These are phyloP conservation scores for Camelus bactrianus DNA, from an alignment of 2,113 vertebrate genomes.

Conservation along the genomic window DNA sequence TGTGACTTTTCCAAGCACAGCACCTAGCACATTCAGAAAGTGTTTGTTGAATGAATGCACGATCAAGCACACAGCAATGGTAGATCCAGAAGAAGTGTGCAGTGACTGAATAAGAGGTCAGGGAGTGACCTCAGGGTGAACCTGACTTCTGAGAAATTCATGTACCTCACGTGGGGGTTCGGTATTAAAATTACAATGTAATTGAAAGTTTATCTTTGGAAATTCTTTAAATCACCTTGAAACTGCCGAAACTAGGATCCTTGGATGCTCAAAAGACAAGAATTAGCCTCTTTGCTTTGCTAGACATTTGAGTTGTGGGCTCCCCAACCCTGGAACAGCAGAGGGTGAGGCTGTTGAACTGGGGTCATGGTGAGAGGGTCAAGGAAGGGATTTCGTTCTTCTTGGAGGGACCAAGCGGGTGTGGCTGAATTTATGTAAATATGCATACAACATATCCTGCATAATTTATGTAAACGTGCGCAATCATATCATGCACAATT, in stretches of 20 bases:
- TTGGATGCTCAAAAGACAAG: not conserved
- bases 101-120: no score
- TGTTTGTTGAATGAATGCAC: not conserved
- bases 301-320: not conserved
- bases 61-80: rapidly evolving
- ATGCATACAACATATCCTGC: not conserved
- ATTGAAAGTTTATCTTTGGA: not conserved
- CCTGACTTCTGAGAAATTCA: not conserved
- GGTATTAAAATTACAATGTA: not conserved
- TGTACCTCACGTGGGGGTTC: not conserved
- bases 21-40: not conserved
- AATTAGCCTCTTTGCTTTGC: not conserved
- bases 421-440: not conserved
- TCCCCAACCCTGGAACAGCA: not conserved
- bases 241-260: no score
- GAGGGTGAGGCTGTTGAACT: not conserved
- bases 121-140: not conserved
- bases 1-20: no score
- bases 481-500: not conserved
- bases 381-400: not conserved
- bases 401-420: not conserved
- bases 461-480: not conserved
- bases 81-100: no score
- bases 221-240: not conserved
- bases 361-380: no score